Evolutionary conservation across 1,140 invertebrate genomes (phyloP).

Genomic region (Micrasema minimum): DNA sequence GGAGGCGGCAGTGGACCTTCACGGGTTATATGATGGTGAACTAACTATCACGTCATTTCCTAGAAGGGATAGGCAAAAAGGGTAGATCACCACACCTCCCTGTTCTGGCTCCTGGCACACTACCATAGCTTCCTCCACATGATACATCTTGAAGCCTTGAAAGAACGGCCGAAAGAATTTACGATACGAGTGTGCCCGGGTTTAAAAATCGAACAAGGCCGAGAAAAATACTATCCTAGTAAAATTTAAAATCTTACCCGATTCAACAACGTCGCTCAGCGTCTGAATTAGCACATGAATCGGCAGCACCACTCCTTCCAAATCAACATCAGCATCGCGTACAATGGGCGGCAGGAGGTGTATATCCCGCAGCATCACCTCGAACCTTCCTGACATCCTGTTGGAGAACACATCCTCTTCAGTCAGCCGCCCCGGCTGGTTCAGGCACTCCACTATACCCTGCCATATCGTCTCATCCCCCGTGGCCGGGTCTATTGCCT

Average conservation of each 20-base stretch:
- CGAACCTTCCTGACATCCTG: conserved; percentile 23
- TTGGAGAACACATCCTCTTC: conserved; percentile 12
- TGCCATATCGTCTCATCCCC: conserved; percentile 9
- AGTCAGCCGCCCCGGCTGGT: conserved; percentile 12
- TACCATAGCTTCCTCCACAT: too few species aligned
- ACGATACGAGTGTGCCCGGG: not conserved
- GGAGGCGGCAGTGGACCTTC: too few species aligned
- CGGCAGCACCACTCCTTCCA: not conserved
- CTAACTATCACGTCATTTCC: too few species aligned
- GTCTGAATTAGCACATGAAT: conserved; percentile 22
- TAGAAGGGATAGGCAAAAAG: too few species aligned
- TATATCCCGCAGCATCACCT: conserved; percentile 25
- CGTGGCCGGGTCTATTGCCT: conserved; percentile 13
- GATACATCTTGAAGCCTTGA: too few species aligned
- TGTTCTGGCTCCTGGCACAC: too few species aligned
- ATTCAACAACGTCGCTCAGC: conserved; percentile 15
- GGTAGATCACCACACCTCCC: too few species aligned
- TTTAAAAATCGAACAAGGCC: too few species aligned
- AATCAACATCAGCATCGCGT: not conserved
- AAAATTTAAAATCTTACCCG: not conserved
- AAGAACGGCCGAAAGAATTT: too few species aligned
- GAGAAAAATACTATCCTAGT: not conserved
- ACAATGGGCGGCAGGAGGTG: not conserved
- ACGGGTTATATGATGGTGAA: too few species aligned
- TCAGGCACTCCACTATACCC: conserved; percentile 33